These are phyloP conservation scores for Lerema accius DNA, from an alignment of 1,140 invertebrate species.

Conservation along the genomic window DNA sequence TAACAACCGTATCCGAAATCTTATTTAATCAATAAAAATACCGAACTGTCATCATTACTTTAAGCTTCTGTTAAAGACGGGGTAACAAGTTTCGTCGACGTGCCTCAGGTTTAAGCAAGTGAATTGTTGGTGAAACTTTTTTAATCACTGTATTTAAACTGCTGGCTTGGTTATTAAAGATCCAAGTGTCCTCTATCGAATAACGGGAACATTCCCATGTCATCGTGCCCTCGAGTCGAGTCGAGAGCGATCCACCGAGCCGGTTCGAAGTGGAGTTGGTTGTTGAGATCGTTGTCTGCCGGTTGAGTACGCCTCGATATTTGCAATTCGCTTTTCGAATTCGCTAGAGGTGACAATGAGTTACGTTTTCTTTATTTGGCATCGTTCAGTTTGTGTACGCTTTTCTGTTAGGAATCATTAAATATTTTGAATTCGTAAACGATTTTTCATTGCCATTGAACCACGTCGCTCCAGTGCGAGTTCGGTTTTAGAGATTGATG, in stretches of 20 bases:
- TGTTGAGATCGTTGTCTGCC: slow-evolving; percentile 1
- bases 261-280: slow-evolving; percentile 22
- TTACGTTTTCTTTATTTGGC: not conserved
- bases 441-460: no score
- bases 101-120: not conserved
- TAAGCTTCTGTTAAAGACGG: no score
- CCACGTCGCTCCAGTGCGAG: no score
- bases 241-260: slow-evolving; percentile 6
- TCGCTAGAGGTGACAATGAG: not conserved
- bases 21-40: no score
- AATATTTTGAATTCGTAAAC: no score
- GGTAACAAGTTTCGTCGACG: not conserved
- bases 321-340: not conserved
- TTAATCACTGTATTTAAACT: slow-evolving; percentile 6
- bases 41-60: no score
- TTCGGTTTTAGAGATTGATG: no score
- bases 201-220: slow-evolving; percentile 21
- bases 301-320: not conserved
- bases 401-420: no score
- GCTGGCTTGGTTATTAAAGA: slow-evolving; percentile 7
- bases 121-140: slow-evolving; percentile 2
- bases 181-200: slow-evolving; percentile 6
- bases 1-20: no score
- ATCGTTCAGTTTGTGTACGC: no score
- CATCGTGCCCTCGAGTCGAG: slow-evolving; percentile 14